These are phyloP conservation scores for Bombus breviceps DNA, from an alignment of 1,140 invertebrate genomes.

Conservation along the genomic window DNA sequence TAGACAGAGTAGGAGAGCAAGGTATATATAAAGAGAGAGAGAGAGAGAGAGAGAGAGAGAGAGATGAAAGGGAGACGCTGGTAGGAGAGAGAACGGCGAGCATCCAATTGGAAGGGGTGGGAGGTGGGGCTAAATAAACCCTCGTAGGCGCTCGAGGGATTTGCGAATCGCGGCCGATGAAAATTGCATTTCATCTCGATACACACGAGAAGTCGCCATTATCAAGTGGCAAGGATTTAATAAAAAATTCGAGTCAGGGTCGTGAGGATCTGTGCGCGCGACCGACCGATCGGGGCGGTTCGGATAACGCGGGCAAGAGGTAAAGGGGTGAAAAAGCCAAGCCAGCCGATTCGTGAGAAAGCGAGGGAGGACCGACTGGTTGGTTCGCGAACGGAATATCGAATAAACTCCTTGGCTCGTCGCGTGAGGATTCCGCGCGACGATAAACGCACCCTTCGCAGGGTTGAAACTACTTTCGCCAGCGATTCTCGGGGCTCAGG, in stretches of 20 bases:
- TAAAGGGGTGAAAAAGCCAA: slow-evolving; percentile 27
- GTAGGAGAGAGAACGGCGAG: slow-evolving; percentile 40
- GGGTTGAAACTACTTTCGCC: slow-evolving; percentile 15
- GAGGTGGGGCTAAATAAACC: slow-evolving; percentile 57
- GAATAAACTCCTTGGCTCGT: slow-evolving; percentile 60
- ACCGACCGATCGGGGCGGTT: background rate
- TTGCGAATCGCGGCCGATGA: slow-evolving; percentile 35
- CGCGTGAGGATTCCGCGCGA: slow-evolving; percentile 45
- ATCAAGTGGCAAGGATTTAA: slow-evolving; percentile 64
- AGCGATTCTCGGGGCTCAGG: slow-evolving; percentile 25
- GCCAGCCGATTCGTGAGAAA: slow-evolving; percentile 53
- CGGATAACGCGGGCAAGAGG: background rate
- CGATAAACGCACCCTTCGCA: slow-evolving; percentile 59
- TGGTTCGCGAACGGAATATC: slow-evolving; percentile 69
- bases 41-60: slow-evolving; percentile 5
- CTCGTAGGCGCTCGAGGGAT: slow-evolving; percentile 12
- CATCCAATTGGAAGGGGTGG: slow-evolving; percentile 57
- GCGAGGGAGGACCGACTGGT: slow-evolving; percentile 57
- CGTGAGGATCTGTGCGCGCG: slow-evolving; percentile 18
- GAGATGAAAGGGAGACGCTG: slow-evolving; percentile 39
- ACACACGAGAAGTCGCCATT: slow-evolving; percentile 64
- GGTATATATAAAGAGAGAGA: slow-evolving; percentile 18
- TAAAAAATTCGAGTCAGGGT: slow-evolving; percentile 70
- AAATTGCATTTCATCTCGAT: slow-evolving; percentile 76
- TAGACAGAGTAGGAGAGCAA: background rate